These are phyloP conservation scores for Drosophila paulistorum DNA, from an alignment of 1,140 invertebrate genomes.

Conservation along the genomic window DNA sequence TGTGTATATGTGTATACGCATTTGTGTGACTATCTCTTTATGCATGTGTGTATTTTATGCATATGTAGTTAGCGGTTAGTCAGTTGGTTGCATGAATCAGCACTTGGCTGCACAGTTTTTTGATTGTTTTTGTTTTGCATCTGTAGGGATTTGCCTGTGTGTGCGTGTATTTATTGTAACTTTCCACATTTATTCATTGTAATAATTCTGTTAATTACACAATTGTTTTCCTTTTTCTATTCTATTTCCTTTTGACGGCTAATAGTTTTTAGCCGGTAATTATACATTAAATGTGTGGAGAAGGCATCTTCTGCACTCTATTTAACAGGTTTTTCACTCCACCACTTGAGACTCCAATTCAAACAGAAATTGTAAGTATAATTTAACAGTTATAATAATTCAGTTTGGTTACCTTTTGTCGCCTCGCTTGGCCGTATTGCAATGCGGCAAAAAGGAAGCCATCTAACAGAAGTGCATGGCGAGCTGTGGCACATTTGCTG, in stretches of 20 bases:
- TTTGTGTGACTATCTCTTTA: background rate
- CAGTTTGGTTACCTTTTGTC: constrained; percentile 36
- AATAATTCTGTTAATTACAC: constrained; percentile 62
- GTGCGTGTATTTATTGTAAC: too few species aligned
- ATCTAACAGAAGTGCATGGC: constrained; percentile 35
- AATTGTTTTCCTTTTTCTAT: constrained; percentile 9
- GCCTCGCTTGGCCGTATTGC: constrained; percentile 27
- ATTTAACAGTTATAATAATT: constrained; percentile 53
- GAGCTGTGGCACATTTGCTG: constrained; percentile 35
- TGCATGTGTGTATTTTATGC: background rate
- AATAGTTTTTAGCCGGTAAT: background rate
- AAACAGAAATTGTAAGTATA: constrained; percentile 24
- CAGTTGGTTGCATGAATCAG: constrained; percentile 42
- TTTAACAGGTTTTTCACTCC: background rate
- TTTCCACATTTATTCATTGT: constrained; percentile 50
- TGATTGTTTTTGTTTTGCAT: constrained; percentile 27
- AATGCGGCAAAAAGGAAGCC: constrained; percentile 65
- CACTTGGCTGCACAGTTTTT: constrained; percentile 25
- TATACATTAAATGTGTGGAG: constrained; percentile 1
- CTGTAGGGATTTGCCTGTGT: too few species aligned
- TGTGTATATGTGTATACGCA: background rate
- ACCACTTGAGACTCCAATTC: constrained; percentile 20
- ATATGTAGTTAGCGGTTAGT: constrained; percentile 47
- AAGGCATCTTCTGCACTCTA: background rate
- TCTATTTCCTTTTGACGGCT: constrained; percentile 7